phyloP scores from a whole-genome alignment of 2,113 vertebrate genomes.

The Telmatochromis sp. region DNA sequence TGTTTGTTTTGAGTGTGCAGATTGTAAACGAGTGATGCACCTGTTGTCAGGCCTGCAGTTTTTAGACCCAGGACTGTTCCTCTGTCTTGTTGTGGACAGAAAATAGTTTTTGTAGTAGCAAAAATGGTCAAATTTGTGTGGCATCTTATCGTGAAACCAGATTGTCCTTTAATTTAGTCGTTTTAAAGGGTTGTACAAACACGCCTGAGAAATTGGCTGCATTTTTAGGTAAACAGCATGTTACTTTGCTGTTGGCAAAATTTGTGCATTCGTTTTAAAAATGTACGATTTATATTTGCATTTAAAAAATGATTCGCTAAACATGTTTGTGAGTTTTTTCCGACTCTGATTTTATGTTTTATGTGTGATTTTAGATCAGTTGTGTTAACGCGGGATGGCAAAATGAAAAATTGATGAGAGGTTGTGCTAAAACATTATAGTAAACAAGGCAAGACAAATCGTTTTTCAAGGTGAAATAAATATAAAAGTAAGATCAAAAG shows the following conservation, averaged over 20 bases:
- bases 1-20: not conserved
- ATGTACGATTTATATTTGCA: not conserved
- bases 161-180: not conserved
- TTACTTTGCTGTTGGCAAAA: not conserved
- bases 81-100: not conserved
- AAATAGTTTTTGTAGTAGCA: not conserved
- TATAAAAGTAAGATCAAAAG: not conserved
- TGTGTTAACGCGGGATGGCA: not conserved
- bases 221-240: accelerated
- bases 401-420: not conserved
- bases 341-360: not conserved
- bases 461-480: not conserved
- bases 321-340: not conserved
- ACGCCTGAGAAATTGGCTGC: not conserved
- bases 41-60: not conserved
- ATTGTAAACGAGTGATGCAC: not conserved
- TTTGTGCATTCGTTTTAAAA: not conserved
- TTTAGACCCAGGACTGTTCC: accelerated
- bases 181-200: not conserved
- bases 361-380: not conserved
- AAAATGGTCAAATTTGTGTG: not conserved
- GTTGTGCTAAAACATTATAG: not conserved
- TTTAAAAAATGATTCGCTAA: not conserved
- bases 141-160: not conserved
- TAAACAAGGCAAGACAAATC: not conserved